These are phyloP conservation scores for Cirrhinus mrigala DNA, from an alignment of 2,797 vertebrate genomes.

Conservation along the genomic window DNA sequence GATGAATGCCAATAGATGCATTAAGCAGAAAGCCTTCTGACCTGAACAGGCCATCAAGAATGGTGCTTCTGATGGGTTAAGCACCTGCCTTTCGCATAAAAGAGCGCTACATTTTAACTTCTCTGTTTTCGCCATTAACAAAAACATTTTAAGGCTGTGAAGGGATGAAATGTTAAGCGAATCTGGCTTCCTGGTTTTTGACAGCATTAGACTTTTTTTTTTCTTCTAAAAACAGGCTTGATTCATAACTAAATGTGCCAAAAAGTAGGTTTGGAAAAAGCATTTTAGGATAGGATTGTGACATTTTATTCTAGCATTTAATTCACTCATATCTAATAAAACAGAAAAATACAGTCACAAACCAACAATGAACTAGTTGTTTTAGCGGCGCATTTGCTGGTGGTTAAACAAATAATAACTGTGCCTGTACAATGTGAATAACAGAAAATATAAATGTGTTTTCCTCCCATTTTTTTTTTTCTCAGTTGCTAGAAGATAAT, in stretches of 20 bases:
- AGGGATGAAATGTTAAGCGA: neutral
- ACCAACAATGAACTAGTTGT: neutral
- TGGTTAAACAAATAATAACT: constrained; percentile 18
- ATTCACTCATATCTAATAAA: neutral
- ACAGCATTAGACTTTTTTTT: neutral
- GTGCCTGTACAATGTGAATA: constrained; percentile 22
- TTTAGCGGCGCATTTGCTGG: neutral
- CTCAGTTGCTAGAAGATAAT: constrained; percentile 55
- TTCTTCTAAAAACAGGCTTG: neutral
- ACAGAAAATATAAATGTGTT: constrained; percentile 26
- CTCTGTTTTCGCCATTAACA: neutral
- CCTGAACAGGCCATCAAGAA: constrained; percentile 26
- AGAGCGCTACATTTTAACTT: neutral
- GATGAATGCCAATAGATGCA: constrained; percentile 57
- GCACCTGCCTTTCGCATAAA: constrained; percentile 12
- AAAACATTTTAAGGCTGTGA: constrained; percentile 24
- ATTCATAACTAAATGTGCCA: constrained; percentile 4
- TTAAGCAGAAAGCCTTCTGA: constrained; percentile 50
- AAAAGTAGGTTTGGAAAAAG: neutral
- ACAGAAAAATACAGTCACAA: neutral
- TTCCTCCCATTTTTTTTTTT: constrained; percentile 19
- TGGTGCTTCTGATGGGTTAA: constrained; percentile 7
- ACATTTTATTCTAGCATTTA: neutral
- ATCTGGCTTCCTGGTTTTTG: neutral
- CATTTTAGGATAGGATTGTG: neutral